Conservation (phyloP, 2,113 vertebrate species). For the Nestor notabilis region DNA sequence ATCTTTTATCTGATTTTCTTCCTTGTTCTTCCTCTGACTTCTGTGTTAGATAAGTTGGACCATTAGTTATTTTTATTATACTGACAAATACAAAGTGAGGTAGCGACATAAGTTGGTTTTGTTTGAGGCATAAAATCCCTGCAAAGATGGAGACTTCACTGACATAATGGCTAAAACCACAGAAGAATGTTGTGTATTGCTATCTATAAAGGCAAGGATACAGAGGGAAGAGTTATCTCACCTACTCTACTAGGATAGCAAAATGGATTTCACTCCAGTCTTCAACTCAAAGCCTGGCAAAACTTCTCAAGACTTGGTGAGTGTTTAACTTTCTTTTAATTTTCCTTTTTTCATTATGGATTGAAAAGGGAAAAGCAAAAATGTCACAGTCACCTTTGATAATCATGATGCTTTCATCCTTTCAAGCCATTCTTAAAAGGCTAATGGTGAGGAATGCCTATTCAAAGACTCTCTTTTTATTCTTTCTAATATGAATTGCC, state of each 20-base stretch:
- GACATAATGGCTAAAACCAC: not conserved
- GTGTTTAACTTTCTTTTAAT: not conserved
- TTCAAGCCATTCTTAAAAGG: not conserved
- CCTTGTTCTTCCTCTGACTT: not conserved
- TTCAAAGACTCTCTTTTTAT: not conserved
- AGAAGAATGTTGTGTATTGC: not conserved
- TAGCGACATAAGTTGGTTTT: not conserved
- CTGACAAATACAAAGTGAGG: not conserved
- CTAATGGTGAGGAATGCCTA: not conserved
- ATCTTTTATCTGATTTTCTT: not conserved
- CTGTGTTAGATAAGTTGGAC: not conserved
- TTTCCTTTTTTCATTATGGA: not conserved
- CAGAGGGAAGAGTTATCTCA: not conserved
- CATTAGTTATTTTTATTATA: conserved; percentile 31
- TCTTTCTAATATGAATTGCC: not conserved
- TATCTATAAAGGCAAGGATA: not conserved
- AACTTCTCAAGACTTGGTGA: not conserved
- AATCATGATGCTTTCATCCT: not conserved
- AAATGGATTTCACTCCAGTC: not conserved
- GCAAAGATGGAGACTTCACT: not conserved
- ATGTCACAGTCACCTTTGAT: not conserved
- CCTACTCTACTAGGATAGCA: not conserved
- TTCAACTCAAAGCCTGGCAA: not conserved
- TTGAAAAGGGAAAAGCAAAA: not conserved
- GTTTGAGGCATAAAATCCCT: not conserved